Evolutionary conservation across 2,113 vertebrate species (phyloP).

Genomic region (Hippopotamus amphibius): DNA sequence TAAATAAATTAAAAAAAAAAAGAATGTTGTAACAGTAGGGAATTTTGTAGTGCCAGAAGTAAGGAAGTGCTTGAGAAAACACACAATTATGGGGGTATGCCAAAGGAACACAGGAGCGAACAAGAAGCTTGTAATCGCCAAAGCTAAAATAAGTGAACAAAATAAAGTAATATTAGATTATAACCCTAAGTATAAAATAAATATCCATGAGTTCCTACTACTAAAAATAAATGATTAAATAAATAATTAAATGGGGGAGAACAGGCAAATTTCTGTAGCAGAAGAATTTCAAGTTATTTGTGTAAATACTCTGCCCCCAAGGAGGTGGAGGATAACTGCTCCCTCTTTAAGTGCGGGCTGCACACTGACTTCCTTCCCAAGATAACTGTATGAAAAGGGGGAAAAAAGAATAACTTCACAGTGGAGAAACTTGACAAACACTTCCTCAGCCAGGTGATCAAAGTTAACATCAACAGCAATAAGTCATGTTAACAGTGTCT

Average conservation of each 20-base stretch:
- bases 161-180: slow-evolving; percentile 6
- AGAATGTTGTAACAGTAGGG: background rate
- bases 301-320: background rate
- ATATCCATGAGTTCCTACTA: background rate
- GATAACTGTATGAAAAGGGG: background rate
- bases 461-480: background rate
- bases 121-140: background rate
- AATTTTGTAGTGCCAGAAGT: background rate
- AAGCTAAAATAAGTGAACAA: background rate
- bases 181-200: background rate
- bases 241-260: background rate
- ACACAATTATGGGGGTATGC: background rate
- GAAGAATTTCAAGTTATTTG: background rate
- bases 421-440: background rate
- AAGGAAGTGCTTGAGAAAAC: background rate
- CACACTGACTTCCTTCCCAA: background rate
- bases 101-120: background rate
- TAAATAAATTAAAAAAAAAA: background rate
- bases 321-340: background rate
- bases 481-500: background rate
- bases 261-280: background rate
- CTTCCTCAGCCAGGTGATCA: background rate
- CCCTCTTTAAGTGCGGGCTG: background rate
- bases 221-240: background rate
- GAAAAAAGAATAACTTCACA: background rate